A percentile compares a stretch with the other conserved stretches of the same genome.
Evolutionary conservation across 2,113 vertebrate genomes (phyloP).

Genomic region (Corapipo altera): DNA sequence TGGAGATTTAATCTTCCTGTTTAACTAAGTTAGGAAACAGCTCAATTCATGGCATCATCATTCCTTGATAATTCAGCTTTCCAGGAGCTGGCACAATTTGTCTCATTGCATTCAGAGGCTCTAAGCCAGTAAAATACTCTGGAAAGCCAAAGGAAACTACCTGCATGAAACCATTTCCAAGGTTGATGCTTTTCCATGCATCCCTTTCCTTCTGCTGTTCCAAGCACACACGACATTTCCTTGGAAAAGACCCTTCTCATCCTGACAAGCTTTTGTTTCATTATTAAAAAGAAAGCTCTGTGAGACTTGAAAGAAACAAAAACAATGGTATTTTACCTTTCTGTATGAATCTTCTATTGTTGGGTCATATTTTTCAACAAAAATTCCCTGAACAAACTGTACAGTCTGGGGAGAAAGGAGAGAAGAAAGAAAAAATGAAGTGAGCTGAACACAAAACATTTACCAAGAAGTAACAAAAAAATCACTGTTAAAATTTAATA

Average conservation of each 20-base stretch:
- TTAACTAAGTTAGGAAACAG: not conserved
- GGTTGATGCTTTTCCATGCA: not conserved
- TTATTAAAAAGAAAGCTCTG: not conserved
- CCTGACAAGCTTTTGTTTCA: not conserved
- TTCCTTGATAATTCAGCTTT: not conserved
- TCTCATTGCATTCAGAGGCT: not conserved
- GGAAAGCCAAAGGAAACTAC: not conserved
- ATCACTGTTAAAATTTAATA: not conserved
- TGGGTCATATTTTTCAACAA: conserved; percentile 99
- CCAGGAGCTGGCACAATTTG: not conserved
- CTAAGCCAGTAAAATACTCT: not conserved
- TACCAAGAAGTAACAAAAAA: not conserved
- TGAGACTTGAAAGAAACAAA: not conserved
- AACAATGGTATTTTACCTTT: conserved; percentile 82
- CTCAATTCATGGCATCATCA: not conserved
- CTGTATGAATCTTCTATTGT: conserved; percentile 99
- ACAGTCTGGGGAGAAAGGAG: conserved; percentile 83
- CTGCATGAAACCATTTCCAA: not conserved
- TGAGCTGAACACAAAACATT: not conserved
- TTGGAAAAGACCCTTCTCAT: not conserved
- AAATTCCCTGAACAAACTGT: conserved; percentile 99
- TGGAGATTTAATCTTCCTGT: not conserved
- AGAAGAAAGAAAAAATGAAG: not conserved
- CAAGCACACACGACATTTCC: rapidly evolving
- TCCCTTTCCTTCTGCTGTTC: not conserved